Base-by-base conservation (phyloP, 2,888 invertebrate species). In the Rhagonycha lutea region DNA sequence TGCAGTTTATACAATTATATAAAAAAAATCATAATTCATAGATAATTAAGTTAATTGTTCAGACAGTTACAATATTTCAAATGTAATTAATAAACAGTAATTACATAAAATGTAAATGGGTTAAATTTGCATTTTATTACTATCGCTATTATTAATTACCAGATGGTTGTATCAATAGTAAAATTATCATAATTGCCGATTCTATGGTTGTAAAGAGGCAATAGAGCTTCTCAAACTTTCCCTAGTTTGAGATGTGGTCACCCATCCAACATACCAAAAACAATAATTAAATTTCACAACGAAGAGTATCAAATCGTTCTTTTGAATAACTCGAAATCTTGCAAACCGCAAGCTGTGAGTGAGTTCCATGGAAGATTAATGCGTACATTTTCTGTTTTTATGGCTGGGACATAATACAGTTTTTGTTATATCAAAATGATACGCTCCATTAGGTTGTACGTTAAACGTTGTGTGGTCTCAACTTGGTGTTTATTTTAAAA, bases 381-480 rank as follows among this genome's bases (percentile, higher is more conserved):
- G 62, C 63, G 69, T 68, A 63, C 62, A 68, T 73, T 47, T 73
- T 24, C 62, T 69, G 69, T 73, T 73, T 69, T 73, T 73, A 73
- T 69, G 24, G 63, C 47, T 63, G 63, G 62, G 73, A 73, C 73
- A 73, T 73, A 73, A 73, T 69, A 69, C 63, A 69, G 73, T 73
- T 73, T 72, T 73, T 73, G 73, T 73, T 73, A 69, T 68, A 69
- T 63, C 26, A 47, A 61, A 69, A 69, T 63, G 73, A 29, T 69
- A 62, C 69, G 73, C 69, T 73, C 73, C 73, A 73, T 73, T 73
- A 73, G 73, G 18, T 63, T 47, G 47, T n/a, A 47, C 47, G 47
- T 73, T 26, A 73, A 65, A 61, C 73, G 73, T 69, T 73, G 73
- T 73, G 73, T 73, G 73, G 73, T 73, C 73, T 63, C 62, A 23